Conservation (phyloP, 1,140 invertebrate genomes). For the Cherax quadricarinatus region DNA sequence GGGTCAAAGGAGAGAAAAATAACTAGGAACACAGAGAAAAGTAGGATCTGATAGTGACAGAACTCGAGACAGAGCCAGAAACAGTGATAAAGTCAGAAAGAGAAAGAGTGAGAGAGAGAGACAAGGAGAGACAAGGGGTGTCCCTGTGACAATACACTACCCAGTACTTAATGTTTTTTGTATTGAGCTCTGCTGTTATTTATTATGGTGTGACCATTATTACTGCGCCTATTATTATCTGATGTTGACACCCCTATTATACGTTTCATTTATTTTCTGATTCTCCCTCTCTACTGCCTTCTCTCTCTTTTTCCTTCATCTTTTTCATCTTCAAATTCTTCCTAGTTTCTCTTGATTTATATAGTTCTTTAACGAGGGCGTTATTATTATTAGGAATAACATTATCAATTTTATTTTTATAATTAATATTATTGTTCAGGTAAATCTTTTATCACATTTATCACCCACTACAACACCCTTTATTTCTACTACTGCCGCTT, state of each 20-base stretch:
- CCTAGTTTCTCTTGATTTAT: background rate
- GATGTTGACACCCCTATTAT: background rate
- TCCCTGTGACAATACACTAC: background rate
- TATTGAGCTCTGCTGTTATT: background rate
- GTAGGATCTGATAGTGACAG: background rate
- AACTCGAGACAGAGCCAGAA: background rate
- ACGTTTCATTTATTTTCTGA: background rate
- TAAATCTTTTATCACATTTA: no score
- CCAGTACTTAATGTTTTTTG: background rate
- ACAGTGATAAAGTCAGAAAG: background rate
- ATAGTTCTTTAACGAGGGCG: no score
- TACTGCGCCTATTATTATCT: background rate
- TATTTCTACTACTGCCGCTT: no score
- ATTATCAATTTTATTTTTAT: no score
- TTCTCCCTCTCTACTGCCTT: background rate
- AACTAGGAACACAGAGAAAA: background rate
- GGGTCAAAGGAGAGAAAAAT: no score
- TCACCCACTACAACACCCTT: no score
- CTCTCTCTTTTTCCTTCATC: background rate
- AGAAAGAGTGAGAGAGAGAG: background rate
- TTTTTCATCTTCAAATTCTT: background rate
- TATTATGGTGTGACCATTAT: background rate
- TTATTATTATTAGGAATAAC: no score
- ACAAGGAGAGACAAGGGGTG: background rate
- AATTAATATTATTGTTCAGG: no score